Conservation (phyloP, 2,797 vertebrate genomes). For the Melanotaenia boesemani region DNA sequence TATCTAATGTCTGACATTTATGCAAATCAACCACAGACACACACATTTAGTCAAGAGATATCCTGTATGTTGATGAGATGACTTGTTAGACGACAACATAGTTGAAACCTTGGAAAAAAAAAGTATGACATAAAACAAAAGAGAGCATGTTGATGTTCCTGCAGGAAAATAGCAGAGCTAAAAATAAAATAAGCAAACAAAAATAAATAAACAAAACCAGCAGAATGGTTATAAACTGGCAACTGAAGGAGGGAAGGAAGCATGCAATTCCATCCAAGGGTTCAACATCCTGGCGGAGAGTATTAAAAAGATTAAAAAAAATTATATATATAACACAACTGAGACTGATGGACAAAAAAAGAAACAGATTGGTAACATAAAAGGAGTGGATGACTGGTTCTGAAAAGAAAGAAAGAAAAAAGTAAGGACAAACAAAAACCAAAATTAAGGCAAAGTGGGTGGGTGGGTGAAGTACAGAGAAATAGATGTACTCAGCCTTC, state of each 20-base stretch:
- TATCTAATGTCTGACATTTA: conserved; percentile 29
- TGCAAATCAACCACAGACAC: conserved; percentile 15
- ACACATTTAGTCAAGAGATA: conserved; percentile 38
- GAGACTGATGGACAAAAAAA: conserved; percentile 53
- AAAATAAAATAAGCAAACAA: conserved; percentile 53
- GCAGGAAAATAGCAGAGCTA: conserved; percentile 43
- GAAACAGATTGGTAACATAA: conserved; percentile 34
- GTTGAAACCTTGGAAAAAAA: conserved; percentile 48
- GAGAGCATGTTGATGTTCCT: conserved; percentile 41
- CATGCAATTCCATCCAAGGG: conserved; percentile 78
- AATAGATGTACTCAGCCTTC: conserved; percentile 91
- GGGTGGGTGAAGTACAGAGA: conserved; percentile 80
- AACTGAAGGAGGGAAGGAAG: conserved; percentile 70
- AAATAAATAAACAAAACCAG: conserved; percentile 33
- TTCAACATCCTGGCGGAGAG: conserved; percentile 64
- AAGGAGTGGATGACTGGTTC: conserved; percentile 44
- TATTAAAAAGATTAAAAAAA: conserved; percentile 7
- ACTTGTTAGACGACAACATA: conserved; percentile 63
- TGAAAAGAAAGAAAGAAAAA: conserved; percentile 31
- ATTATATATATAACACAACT: conserved; percentile 7
- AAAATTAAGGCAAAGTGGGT: conserved; percentile 57
- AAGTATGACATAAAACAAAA: conserved; percentile 55
- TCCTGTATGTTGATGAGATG: conserved; percentile 66
- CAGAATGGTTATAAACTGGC: conserved; percentile 52
- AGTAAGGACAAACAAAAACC: conserved; percentile 20